Percentiles rank a stretch among this genome's conserved stretches.
phyloP scores from a whole-genome alignment of 2,888 invertebrate species.

The Eilema sororculum region DNA sequence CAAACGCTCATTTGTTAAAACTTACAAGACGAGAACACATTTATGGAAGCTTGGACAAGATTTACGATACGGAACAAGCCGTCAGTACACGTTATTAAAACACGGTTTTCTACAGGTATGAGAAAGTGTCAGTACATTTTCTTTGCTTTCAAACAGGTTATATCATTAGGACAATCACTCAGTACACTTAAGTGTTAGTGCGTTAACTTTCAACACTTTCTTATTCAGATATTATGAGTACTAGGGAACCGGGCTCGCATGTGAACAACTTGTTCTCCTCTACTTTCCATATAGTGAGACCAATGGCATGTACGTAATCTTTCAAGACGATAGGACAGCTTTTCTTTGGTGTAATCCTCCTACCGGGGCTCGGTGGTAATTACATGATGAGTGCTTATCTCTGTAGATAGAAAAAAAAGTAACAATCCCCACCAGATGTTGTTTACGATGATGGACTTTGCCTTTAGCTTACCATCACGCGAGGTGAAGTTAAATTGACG shows the following conservation, averaged over 20 bases:
- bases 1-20: neutral
- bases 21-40: constrained; percentile 1
- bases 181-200: neutral
- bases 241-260: neutral
- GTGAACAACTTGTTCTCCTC: neutral
- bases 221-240: neutral
- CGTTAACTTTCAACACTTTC: neutral
- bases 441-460: too few relatives aligned
- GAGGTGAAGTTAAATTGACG: too few relatives aligned
- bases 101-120: constrained; percentile 20
- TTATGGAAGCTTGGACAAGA: neutral
- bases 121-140: constrained; percentile 37
- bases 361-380: too few relatives aligned
- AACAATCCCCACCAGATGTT: too few relatives aligned
- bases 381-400: too few relatives aligned
- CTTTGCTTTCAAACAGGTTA: constrained; percentile 40
- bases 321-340: neutral
- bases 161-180: constrained; percentile 10
- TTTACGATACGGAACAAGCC: neutral
- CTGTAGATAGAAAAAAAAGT: too few relatives aligned
- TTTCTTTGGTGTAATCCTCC: neutral
- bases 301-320: neutral
- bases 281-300: neutral
- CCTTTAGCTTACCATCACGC: too few relatives aligned
- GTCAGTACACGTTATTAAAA: neutral